Percentiles rank a stretch among this genome's conserved stretches.
Evolutionary conservation across 1,140 invertebrate genomes (phyloP).

Genomic region (Saccostrea echinata): DNA sequence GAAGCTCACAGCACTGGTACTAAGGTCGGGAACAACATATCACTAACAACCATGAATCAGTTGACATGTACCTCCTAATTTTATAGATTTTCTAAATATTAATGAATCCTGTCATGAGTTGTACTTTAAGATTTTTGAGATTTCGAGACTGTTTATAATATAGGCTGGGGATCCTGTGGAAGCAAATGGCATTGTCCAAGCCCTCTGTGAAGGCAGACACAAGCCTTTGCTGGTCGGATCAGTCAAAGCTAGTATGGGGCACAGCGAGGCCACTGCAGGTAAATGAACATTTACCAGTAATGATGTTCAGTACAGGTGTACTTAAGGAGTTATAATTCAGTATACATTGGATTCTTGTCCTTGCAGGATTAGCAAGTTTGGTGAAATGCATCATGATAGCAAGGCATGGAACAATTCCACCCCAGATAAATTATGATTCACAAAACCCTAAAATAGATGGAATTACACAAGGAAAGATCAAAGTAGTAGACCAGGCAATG

Average conservation of each 20-base stretch:
- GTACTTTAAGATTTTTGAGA: no score
- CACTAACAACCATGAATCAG: no score
- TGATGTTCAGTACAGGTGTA: no score
- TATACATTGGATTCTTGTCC: not conserved
- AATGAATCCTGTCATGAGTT: no score
- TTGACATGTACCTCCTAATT: no score
- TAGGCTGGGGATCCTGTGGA: constrained; percentile 63
- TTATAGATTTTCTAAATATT: no score
- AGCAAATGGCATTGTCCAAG: constrained; percentile 46
- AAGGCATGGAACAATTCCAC: constrained; percentile 91
- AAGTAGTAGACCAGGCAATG: constrained; percentile 89
- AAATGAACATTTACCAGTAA: not conserved
- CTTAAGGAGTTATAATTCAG: no score
- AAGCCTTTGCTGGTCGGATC: constrained; percentile 64
- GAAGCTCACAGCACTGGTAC: constrained; percentile 67
- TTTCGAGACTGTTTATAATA: not conserved
- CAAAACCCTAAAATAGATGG: constrained; percentile 94
- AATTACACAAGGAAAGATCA: constrained; percentile 89
- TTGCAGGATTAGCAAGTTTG: constrained; percentile 88
- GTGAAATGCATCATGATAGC: constrained; percentile 93
- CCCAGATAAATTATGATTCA: constrained; percentile 91
- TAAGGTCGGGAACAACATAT: constrained; percentile 46
- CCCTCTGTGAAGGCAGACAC: constrained; percentile 50
- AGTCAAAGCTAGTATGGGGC: constrained; percentile 66
- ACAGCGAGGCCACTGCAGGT: constrained; percentile 66